Conservation (phyloP, 2,113 vertebrate species). For the Lathamus discolor region DNA sequence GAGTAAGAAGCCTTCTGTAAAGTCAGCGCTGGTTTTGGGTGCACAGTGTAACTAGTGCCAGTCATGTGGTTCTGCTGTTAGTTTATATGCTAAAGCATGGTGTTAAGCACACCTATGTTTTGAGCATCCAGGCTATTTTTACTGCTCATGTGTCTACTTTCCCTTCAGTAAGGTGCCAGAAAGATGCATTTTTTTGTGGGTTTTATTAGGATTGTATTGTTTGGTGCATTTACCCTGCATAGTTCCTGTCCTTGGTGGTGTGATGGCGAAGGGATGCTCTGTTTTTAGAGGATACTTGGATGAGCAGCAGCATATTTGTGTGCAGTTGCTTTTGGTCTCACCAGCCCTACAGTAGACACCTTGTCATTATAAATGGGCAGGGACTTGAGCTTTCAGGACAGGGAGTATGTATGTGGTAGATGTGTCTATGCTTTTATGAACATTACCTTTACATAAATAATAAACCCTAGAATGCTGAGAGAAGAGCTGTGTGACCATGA, state of each 20-base stretch:
- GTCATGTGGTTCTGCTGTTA: neutral
- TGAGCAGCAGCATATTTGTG: neutral
- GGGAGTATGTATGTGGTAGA: rapidly evolving
- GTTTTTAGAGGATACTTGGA: neutral
- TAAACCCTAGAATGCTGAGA: neutral
- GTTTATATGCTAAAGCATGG: neutral
- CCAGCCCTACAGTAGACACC: neutral
- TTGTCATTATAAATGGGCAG: neutral
- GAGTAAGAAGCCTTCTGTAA: neutral
- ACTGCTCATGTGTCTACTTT: neutral
- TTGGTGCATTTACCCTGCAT: neutral
- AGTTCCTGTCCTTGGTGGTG: neutral
- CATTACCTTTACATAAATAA: neutral
- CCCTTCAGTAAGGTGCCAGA: neutral
- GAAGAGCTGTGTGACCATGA: neutral
- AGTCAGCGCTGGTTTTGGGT: neutral
- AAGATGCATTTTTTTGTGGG: neutral
- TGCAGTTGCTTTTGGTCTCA: neutral
- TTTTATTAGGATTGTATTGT: neutral
- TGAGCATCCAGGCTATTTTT: neutral
- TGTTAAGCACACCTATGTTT: neutral
- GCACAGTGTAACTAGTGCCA: neutral
- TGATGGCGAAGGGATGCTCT: neutral
- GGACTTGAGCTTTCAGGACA: neutral
- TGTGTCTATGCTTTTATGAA: neutral